phyloP scores from a whole-genome alignment of 2,888 invertebrate species.

The Drosophila pegasa region DNA sequence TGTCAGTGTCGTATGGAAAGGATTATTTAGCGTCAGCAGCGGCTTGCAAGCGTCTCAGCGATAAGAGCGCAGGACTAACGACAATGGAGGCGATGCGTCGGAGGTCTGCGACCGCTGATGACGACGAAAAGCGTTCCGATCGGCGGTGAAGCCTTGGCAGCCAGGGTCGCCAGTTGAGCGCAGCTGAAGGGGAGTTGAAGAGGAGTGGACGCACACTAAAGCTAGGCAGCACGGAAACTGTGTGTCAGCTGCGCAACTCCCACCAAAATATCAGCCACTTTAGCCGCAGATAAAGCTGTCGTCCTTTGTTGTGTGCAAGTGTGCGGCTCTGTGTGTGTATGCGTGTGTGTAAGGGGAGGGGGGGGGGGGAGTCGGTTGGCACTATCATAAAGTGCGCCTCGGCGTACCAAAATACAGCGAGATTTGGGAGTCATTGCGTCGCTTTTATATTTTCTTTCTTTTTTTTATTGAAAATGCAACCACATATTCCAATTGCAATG shows the following conservation, averaged over 20 bases:
- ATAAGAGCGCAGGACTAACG: constrained; percentile 70
- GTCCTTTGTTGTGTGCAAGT: constrained; percentile 39
- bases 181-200: not conserved
- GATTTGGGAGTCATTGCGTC: constrained; percentile 49
- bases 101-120: constrained; percentile 60
- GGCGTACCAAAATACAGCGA: constrained; percentile 44
- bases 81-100: constrained; percentile 56
- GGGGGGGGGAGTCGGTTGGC: not conserved
- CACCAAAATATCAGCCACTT: constrained; percentile 75
- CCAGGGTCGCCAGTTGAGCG: not conserved
- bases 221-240: constrained; percentile 39
- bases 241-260: constrained; percentile 57
- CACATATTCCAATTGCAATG: constrained; percentile 8
- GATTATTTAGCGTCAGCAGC: constrained; percentile 81
- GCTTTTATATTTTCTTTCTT: constrained; percentile 41
- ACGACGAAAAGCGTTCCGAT: constrained; percentile 69
- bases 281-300: constrained; percentile 75
- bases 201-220: not conserved
- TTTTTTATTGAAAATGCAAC: constrained; percentile 32
- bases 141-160: constrained; percentile 32
- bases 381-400: constrained; percentile 65
- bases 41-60: constrained; percentile 77
- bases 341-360: not conserved
- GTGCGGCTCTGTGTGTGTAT: not conserved
- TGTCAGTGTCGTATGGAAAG: constrained; percentile 74